Percentiles rank a stretch among this genome's conserved stretches.
Conservation (phyloP, 2,797 vertebrate species). For the Rhinophrynus dorsalis region DNA sequence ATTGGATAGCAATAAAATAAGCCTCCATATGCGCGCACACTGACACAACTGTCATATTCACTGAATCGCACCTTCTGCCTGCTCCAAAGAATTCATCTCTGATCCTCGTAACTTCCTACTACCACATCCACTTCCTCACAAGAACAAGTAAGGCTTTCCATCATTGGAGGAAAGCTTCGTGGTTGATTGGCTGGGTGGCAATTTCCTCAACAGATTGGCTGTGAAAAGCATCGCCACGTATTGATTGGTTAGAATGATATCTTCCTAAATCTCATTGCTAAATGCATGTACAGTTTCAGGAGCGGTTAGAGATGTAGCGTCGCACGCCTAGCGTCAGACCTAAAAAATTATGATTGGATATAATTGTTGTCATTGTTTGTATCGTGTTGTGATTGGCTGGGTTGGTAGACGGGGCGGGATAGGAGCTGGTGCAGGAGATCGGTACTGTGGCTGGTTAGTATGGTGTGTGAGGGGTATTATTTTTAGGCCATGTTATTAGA, state of each 20-base stretch:
- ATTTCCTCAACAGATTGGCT: slow-evolving; percentile 7
- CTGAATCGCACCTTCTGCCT: slow-evolving; percentile 96
- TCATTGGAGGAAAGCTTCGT: too few species aligned
- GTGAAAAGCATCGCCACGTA: slow-evolving; percentile 34
- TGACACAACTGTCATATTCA: too few species aligned
- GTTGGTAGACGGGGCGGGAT: background rate
- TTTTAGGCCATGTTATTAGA: too few species aligned
- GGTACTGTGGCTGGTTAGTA: background rate
- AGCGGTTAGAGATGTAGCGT: too few species aligned
- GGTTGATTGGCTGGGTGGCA: background rate
- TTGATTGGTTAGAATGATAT: too few species aligned
- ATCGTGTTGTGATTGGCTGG: background rate
- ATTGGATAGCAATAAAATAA: too few species aligned
- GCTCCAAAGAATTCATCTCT: slow-evolving; percentile 93
- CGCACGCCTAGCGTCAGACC: too few species aligned
- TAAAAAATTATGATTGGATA: background rate
- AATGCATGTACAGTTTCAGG: too few species aligned
- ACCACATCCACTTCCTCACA: too few species aligned
- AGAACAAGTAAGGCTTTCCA: too few species aligned
- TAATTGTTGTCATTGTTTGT: background rate
- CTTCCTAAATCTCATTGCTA: too few species aligned
- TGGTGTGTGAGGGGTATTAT: background rate
- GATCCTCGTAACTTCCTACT: slow-evolving; percentile 1
- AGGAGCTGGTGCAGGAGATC: background rate
- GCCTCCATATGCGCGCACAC: background rate